Evolutionary conservation across 37 sponge, comb jelly and placozoan genomes (phyloP).

Genomic region (Haliclona indistincta): DNA sequence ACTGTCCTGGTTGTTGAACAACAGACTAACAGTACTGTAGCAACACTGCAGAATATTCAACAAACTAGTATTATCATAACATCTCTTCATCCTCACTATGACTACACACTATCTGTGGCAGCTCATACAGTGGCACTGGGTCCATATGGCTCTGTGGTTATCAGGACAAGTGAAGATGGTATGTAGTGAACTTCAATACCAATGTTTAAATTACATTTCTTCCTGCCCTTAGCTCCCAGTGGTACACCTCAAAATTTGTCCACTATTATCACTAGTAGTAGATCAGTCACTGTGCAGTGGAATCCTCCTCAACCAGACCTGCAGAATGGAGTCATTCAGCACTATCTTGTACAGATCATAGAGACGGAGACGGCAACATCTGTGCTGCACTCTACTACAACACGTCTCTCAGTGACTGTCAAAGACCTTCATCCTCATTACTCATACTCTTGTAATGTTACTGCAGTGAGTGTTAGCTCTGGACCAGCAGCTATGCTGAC

Average conservation of each 20-base stretch:
- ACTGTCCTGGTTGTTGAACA: background rate
- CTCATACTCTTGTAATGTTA: slow-evolving; percentile 14
- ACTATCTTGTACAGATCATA: slow-evolving; percentile 13
- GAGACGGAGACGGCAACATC: slow-evolving; percentile 11
- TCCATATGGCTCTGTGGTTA: background rate
- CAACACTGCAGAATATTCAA: too few relatives aligned
- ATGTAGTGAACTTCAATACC: background rate
- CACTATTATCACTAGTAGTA: background rate
- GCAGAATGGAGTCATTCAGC: slow-evolving; percentile 38
- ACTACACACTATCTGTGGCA: background rate
- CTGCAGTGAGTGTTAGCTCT: slow-evolving; percentile 19
- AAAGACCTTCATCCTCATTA: slow-evolving; percentile 19
- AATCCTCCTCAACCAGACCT: slow-evolving; percentile 4
- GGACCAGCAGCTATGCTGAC: slow-evolving; percentile 19
- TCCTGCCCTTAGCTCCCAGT: slow-evolving; percentile 15
- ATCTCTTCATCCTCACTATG: background rate
- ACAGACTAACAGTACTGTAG: too few relatives aligned
- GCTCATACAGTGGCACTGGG: slow-evolving; percentile 11
- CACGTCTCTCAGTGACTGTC: background rate
- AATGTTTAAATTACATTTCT: background rate
- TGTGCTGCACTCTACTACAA: slow-evolving; percentile 1
- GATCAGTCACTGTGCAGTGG: slow-evolving; percentile 18
- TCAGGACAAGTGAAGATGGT: slow-evolving; percentile 46
- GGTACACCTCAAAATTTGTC: slow-evolving; percentile 3
- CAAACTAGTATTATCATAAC: too few relatives aligned